Conservation (phyloP, 2,888 invertebrate species). For the Gari tellinella region DNA sequence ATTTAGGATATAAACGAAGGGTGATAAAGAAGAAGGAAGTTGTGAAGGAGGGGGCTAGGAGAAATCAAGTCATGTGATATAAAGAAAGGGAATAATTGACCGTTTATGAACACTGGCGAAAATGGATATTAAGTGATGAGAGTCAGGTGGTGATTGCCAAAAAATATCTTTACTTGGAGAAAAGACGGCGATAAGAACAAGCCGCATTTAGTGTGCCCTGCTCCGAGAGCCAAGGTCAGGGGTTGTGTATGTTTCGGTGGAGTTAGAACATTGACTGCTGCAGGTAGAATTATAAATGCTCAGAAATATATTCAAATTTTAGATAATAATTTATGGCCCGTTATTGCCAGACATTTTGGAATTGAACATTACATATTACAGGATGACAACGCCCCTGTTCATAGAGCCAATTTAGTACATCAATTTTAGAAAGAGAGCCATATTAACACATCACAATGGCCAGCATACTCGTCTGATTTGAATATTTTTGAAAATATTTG, state of each 20-base stretch:
- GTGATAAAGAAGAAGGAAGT: conserved; percentile 2
- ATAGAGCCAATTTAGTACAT: too few species aligned
- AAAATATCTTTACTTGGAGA: conserved; percentile 9
- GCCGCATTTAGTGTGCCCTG: not conserved
- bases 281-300: too few species aligned
- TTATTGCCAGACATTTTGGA: too few species aligned
- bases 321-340: too few species aligned
- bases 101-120: conserved; percentile 6
- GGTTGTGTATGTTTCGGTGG: too few species aligned
- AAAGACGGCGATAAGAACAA: conserved; percentile 8
- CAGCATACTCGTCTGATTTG: conserved; percentile 11
- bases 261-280: too few species aligned
- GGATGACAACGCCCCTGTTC: too few species aligned
- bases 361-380: too few species aligned
- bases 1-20: not conserved
- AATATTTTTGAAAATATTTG: conserved; percentile 9
- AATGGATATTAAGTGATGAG: conserved; percentile 20
- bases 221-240: too few species aligned
- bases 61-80: not conserved
- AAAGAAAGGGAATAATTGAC: conserved; percentile 11
- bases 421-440: too few species aligned
- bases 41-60: conserved; percentile 5
- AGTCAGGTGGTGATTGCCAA: conserved; percentile 9
- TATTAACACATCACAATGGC: too few species aligned
- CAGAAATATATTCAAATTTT: too few species aligned